Evolutionary conservation across 2,888 invertebrate species (phyloP), one percentile per base, ranked within the genome.

Genomic region (Fissipunctia ypsillon): DNA sequence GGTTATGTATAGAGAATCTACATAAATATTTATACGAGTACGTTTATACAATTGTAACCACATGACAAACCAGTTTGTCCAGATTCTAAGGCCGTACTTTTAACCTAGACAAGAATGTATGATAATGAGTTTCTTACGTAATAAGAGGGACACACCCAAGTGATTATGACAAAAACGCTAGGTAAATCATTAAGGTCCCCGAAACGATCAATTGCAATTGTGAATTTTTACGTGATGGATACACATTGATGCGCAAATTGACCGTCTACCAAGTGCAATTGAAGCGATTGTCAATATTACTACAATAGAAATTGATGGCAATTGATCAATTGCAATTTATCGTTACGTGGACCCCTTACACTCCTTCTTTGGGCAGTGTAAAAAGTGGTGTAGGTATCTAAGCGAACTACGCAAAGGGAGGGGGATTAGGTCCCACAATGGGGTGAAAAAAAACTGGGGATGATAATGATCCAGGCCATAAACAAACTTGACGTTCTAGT

Each of bases 41-140:
- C 22, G 48, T 72, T 35, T 31, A 67, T 63, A 81, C 76, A 76
- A 69, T 57, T 54, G 45, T 22, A 25, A 3, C 43, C 56, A 35
- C 50, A 41, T 50, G 35, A 31, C 12, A 59, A 82, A 82, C 80
- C 66, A 50, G 83, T 82, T 73, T 43, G 50, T 41, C 83, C 25
- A 78, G 76, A 73, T 78, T 76, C 74, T 76, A 69, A 73, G 78
- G 78, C 84, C 82, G 61, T 25, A 60, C 56, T 67, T 77, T 68
- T 70, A 73, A 76, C 78, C 76, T 78, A 82, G 82, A 64, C 84
- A 67, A 73, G 78, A 82, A 84, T 84, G 54, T 71, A 80, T 76
- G 67, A 77, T 77, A 72, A 82, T 56, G 22, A 75, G 25, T 43
- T 0, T 54, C 9, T 54, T 67, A 50, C 12, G 16, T 64, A 57